These are phyloP conservation scores for Peucedramus taeniatus DNA, from an alignment of 2,113 vertebrate genomes.

Conservation along the genomic window DNA sequence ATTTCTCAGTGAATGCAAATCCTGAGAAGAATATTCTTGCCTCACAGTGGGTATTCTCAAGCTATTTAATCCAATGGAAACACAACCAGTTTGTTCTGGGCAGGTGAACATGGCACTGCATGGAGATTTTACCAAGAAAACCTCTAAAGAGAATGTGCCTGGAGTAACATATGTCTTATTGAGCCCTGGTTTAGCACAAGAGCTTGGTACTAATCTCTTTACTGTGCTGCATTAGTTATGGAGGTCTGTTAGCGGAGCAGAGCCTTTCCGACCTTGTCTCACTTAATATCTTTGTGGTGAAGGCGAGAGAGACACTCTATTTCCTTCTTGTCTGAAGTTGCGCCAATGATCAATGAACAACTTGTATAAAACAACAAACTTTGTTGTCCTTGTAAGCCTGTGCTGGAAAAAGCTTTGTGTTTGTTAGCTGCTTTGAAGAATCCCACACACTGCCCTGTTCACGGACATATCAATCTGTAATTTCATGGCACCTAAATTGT, in stretches of 20 bases:
- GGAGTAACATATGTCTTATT: neutral
- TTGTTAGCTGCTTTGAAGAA: constrained; percentile 11
- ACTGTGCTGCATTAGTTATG: neutral
- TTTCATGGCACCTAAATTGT: neutral
- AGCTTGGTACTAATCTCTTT: neutral
- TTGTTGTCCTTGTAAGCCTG: constrained; percentile 8
- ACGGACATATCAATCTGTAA: neutral
- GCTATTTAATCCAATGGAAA: neutral
- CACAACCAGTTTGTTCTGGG: neutral
- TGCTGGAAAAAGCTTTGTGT: neutral
- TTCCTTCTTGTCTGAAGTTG: constrained; percentile 1
- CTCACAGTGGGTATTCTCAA: neutral
- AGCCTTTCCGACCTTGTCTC: neutral
- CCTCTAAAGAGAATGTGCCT: neutral
- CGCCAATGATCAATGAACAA: neutral
- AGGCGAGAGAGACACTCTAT: neutral
- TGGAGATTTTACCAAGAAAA: neutral
- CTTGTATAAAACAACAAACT: neutral
- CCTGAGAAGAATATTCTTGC: neutral
- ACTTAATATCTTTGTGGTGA: neutral
- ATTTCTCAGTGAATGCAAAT: neutral
- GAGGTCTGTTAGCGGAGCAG: neutral
- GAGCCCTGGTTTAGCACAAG: neutral
- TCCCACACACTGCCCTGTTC: neutral
- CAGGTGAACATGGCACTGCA: neutral